Evolutionary conservation across 1,140 invertebrate genomes (phyloP).

Genomic region (Drosophila setifemur): DNA sequence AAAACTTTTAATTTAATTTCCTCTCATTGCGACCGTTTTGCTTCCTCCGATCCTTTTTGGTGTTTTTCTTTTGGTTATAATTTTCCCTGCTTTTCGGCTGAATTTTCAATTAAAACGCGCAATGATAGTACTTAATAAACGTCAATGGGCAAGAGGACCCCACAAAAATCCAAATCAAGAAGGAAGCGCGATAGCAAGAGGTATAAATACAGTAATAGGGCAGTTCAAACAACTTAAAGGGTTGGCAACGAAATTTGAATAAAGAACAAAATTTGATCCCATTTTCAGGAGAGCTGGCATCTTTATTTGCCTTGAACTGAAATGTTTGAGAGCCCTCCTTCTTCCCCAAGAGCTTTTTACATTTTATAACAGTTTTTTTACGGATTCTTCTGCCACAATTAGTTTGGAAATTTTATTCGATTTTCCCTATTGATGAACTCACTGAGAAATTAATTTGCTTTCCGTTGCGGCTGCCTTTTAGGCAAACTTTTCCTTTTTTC

Average conservation of each 20-base stretch:
- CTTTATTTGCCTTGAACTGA: conserved; percentile 6
- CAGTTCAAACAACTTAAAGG: conserved; percentile 43
- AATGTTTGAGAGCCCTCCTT: not conserved
- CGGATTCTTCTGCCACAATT: conserved; percentile 11
- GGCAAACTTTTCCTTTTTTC: conserved; percentile 22
- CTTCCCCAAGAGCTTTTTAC: conserved; percentile 18
- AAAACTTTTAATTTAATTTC: conserved; percentile 34
- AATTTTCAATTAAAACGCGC: conserved; percentile 66
- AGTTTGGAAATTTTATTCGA: conserved; percentile 39
- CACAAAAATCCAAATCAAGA: conserved; percentile 40
- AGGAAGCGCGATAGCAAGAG: conserved; percentile 6
- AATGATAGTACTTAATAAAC: conserved; percentile 49
- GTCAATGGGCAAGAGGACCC: conserved; percentile 35
- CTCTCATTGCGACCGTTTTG: conserved; percentile 13
- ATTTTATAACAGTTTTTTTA: conserved; percentile 18
- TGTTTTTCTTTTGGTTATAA: conserved; percentile 16
- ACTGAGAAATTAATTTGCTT: conserved; percentile 41
- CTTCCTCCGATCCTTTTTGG: conserved; percentile 1
- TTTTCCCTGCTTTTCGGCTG: conserved; percentile 12
- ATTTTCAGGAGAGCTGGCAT: conserved; percentile 6
- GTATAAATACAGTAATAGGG: not conserved
- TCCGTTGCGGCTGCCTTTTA: conserved; percentile 9
- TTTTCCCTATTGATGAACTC: conserved; percentile 23
- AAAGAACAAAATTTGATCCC: conserved; percentile 5
- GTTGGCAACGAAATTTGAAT: conserved; percentile 36